phyloP scores from a whole-genome alignment of 2,888 invertebrate species.

The Anoplius nigerrimus region DNA sequence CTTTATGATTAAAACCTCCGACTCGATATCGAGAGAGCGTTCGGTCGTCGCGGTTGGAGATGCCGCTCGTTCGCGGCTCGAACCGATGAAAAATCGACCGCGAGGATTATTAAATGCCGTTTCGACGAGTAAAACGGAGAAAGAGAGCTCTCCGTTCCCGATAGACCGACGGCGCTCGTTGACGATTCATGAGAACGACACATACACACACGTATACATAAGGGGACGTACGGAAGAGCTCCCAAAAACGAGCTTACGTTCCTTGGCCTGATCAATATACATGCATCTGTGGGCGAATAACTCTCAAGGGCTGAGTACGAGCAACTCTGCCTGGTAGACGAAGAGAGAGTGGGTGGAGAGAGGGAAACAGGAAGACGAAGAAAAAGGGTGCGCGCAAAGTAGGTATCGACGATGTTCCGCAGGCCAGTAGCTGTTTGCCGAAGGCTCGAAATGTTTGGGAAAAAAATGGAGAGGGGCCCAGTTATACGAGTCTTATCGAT shows the following conservation, averaged over 20 bases:
- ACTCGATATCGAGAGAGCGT: no score
- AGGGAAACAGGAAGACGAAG: slow-evolving; percentile 14
- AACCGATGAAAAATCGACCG: no score
- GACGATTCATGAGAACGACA: not conserved
- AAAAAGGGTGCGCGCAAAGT: slow-evolving; percentile 26
- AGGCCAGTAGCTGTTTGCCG: slow-evolving; percentile 38
- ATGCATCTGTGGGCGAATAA: slow-evolving; percentile 15
- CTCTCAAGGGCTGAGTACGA: slow-evolving; percentile 26
- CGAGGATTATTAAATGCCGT: no score
- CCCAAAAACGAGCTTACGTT: slow-evolving; percentile 9
- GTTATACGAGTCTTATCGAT: slow-evolving; percentile 5
- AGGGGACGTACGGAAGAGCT: no score
- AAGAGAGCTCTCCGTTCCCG: not conserved
- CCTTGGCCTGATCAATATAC: slow-evolving; percentile 40
- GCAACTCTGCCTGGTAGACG: slow-evolving; percentile 17
- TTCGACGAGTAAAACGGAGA: not conserved
- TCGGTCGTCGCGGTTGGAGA: no score
- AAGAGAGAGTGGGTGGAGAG: not conserved
- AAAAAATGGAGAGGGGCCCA: slow-evolving; percentile 10
- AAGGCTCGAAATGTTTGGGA: slow-evolving; percentile 18
- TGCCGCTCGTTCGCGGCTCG: no score
- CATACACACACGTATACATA: no score
- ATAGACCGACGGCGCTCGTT: not conserved
- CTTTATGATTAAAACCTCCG: not conserved
- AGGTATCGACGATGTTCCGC: slow-evolving; percentile 34